A percentile compares a stretch with the other conserved stretches of the same genome.
phyloP scores from a whole-genome alignment of 2,113 vertebrate species.

The Halichoerus grypus region DNA sequence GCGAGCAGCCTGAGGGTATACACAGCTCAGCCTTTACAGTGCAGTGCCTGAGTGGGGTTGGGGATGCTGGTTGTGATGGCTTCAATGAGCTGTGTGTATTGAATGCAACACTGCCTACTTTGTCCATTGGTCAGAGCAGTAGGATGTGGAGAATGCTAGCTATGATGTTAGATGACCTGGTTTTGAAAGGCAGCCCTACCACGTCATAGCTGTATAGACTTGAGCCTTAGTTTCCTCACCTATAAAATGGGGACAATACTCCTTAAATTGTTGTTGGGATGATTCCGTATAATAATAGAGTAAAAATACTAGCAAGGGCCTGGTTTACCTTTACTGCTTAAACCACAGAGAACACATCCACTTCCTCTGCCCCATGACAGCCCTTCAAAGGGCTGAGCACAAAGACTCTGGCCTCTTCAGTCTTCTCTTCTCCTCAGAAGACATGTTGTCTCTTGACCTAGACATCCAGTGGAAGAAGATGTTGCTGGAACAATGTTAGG shows the following conservation, averaged over 20 bases:
- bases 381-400: conserved; percentile 17
- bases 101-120: neutral
- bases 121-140: neutral
- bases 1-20: neutral
- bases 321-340: neutral
- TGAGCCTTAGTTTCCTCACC: conserved; percentile 16
- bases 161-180: neutral
- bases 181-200: neutral
- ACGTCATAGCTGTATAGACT: neutral
- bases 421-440: neutral
- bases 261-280: neutral
- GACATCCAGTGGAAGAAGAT: neutral
- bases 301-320: neutral
- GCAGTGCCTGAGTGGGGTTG: rapidly evolving
- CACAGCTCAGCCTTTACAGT: neutral
- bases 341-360: neutral
- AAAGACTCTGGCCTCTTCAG: neutral
- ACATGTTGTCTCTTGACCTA: neutral
- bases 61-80: neutral
- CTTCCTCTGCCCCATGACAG: neutral
- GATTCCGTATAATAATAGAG: neutral
- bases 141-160: neutral
- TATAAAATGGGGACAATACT: neutral
- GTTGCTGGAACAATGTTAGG: neutral
- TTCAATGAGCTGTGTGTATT: neutral